Evolutionary conservation across 2,797 vertebrate species (phyloP).

Genomic region (Paramormyrops hopkinsi): DNA sequence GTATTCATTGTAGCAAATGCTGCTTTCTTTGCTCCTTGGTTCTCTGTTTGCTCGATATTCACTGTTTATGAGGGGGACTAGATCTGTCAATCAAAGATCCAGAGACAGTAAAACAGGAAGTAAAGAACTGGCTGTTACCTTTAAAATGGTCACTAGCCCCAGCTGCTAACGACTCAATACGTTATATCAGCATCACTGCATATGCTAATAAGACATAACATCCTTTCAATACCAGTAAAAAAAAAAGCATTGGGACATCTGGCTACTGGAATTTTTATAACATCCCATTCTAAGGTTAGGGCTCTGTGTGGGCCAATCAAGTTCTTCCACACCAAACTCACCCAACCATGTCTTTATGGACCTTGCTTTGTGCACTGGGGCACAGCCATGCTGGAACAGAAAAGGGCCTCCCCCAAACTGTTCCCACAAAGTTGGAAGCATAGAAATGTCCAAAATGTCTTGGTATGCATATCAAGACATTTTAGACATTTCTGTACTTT

Average conservation of each 20-base stretch:
- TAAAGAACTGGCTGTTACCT: neutral
- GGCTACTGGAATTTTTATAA: neutral
- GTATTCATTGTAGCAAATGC: constrained; percentile 42
- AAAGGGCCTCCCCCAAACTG: neutral
- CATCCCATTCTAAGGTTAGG: neutral
- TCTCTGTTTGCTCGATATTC: constrained; percentile 24
- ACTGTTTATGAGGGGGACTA: constrained; percentile 2
- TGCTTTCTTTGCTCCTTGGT: constrained; percentile 28
- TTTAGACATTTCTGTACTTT: neutral
- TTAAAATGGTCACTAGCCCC: neutral
- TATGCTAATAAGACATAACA: neutral
- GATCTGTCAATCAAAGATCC: neutral
- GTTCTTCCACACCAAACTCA: neutral
- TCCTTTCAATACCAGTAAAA: neutral
- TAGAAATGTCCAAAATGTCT: neutral
- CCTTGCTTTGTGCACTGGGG: neutral
- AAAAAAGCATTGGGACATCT: neutral
- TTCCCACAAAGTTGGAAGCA: neutral
- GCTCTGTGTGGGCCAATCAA: neutral
- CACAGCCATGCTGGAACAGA: neutral
- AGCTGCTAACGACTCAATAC: neutral
- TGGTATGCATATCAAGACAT: neutral
- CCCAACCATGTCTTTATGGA: neutral
- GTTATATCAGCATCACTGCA: neutral
- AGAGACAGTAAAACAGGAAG: neutral